These are phyloP conservation scores for Epizoanthus ramosus DNA, from an alignment of 92 coral and sea anemone species.

Conservation along the genomic window DNA sequence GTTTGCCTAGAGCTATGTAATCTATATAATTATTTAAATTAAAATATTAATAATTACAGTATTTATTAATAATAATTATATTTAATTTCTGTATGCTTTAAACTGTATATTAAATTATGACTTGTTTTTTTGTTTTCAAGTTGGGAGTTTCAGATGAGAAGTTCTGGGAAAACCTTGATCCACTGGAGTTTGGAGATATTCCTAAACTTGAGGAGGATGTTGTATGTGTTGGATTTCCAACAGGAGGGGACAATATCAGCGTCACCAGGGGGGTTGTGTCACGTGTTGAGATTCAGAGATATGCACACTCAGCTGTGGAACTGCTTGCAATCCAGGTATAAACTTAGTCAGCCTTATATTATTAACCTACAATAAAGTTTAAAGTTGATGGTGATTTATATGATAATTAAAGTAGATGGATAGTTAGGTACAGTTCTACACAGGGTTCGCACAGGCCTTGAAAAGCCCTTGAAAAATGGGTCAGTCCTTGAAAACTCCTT, in stretches of 20 bases:
- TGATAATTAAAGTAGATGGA: too few relatives aligned
- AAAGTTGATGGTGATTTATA: too few relatives aligned
- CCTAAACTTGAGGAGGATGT: constrained; percentile 91
- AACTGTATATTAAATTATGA: not conserved
- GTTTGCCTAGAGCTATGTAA: too few relatives aligned
- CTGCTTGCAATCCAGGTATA: constrained; percentile 85
- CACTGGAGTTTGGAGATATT: constrained; percentile 79
- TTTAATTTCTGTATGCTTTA: not conserved
- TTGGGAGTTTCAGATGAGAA: constrained; percentile 89
- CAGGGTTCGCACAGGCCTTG: too few relatives aligned
- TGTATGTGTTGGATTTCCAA: constrained; percentile 90
- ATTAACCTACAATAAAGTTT: too few relatives aligned
- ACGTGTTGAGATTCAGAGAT: constrained; percentile 90
- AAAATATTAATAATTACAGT: too few relatives aligned
- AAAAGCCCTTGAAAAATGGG: too few relatives aligned
- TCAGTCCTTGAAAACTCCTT: too few relatives aligned
- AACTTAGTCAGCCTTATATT: too few relatives aligned
- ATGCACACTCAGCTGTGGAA: constrained; percentile 91
- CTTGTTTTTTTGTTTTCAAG: constrained; percentile 35
- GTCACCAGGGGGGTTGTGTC: constrained; percentile 93
- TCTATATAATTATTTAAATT: too few relatives aligned
- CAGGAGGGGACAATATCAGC: constrained; percentile 91
- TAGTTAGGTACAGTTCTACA: too few relatives aligned
- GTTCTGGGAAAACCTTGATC: constrained; percentile 87
- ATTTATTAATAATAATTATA: too few relatives aligned